These are phyloP conservation scores for Phthorimaea operculella DNA, from an alignment of 1,140 invertebrate species.

Conservation along the genomic window DNA sequence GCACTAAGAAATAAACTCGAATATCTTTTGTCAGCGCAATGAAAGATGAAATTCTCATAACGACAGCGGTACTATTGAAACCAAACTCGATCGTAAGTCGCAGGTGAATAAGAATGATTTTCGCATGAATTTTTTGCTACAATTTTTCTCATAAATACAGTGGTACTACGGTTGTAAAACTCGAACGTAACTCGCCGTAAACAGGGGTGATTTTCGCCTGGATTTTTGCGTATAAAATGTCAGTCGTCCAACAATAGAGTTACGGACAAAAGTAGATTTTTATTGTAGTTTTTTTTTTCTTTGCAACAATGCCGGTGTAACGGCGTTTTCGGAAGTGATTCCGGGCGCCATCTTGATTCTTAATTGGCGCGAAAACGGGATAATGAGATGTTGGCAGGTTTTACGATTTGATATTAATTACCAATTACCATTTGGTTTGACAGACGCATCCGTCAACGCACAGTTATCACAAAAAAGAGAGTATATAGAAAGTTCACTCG, in stretches of 20 bases:
- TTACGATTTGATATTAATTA: too few species aligned
- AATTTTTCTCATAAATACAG: neutral
- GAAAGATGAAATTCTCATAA: neutral
- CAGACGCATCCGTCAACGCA: too few species aligned
- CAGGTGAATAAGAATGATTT: too few species aligned
- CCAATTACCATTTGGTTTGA: too few species aligned
- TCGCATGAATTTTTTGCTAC: too few species aligned
- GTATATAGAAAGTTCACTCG: too few species aligned
- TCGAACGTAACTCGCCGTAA: neutral
- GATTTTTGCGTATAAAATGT: neutral
- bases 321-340: slow-evolving; percentile 11
- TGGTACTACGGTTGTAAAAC: neutral
- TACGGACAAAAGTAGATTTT: slow-evolving; percentile 9
- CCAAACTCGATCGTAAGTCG: too few species aligned
- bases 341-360: slow-evolving; percentile 2
- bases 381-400: slow-evolving; percentile 6
- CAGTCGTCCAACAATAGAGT: slow-evolving; percentile 8
- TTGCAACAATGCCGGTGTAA: slow-evolving; percentile 7
- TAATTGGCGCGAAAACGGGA: neutral
- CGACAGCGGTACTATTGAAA: neutral
- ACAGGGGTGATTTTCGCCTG: neutral
- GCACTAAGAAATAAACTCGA: neutral
- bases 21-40: neutral
- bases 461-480: too few species aligned
- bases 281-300: slow-evolving; percentile 7